These are phyloP conservation scores for Nesospiza acunhae DNA, from an alignment of 2,113 vertebrate species.

Conservation along the genomic window DNA sequence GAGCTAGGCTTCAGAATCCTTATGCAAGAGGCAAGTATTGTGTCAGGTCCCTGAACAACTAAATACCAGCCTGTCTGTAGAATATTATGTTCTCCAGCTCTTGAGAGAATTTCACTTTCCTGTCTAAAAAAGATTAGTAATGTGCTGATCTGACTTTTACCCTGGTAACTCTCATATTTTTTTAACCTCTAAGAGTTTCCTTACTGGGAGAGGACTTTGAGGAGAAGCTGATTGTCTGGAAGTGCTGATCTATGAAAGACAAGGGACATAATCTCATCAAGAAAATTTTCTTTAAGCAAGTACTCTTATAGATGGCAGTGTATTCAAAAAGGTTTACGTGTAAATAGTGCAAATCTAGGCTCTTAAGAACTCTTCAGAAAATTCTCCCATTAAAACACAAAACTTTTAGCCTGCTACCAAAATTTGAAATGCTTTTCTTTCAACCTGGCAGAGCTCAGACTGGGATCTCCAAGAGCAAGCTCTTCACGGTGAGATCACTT, in stretches of 20 bases:
- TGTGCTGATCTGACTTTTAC: conserved; percentile 19
- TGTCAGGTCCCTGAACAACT: not conserved
- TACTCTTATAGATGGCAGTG: not conserved
- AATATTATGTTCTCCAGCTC: conserved; percentile 9
- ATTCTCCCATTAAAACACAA: not conserved
- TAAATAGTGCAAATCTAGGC: not conserved
- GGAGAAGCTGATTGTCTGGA: not conserved
- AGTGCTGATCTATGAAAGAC: not conserved
- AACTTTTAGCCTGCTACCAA: not conserved
- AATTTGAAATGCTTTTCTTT: not conserved
- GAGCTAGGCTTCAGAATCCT: not conserved
- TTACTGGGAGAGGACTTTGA: not conserved
- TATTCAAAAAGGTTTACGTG: not conserved
- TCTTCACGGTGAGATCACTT: not conserved
- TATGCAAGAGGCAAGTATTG: not conserved
- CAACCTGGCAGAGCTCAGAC: not conserved
- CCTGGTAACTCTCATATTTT: not conserved
- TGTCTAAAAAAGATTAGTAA: conserved; percentile 19
- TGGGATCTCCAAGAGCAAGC: not conserved
- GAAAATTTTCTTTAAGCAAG: not conserved
- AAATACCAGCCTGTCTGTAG: not conserved
- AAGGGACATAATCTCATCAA: not conserved
- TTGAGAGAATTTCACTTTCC: conserved; percentile 25
- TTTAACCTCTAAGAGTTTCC: not conserved
- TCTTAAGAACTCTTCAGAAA: not conserved